A percentile compares a stretch with the other conserved stretches of the same genome.
phyloP scores from a whole-genome alignment of 1,140 invertebrate species.

The Orchestia grillus region DNA sequence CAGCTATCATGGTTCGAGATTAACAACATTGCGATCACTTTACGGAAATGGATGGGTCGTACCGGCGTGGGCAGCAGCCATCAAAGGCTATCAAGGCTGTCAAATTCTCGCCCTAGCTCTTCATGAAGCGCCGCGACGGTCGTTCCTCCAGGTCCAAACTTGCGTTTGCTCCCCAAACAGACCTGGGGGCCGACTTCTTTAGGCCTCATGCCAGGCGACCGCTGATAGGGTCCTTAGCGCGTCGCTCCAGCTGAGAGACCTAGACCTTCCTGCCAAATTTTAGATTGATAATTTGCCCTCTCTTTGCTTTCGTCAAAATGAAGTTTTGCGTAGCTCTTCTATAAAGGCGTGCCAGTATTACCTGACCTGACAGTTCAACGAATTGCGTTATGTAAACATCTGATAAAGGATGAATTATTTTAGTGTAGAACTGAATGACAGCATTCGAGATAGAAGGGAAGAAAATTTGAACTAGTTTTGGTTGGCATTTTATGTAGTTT shows the following conservation, averaged over 20 bases:
- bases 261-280: background rate
- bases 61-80: background rate
- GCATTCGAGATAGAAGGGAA: too few relatives aligned
- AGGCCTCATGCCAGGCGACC: background rate
- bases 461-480: too few relatives aligned
- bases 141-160: background rate
- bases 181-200: background rate
- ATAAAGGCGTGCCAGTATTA: too few relatives aligned
- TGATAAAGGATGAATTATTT: too few relatives aligned
- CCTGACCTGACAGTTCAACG: too few relatives aligned
- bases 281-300: background rate
- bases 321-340: too few relatives aligned
- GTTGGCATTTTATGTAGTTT: too few relatives aligned
- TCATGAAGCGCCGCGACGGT: background rate
- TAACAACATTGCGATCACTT: background rate
- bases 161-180: background rate
- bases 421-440: too few relatives aligned
- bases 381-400: too few relatives aligned
- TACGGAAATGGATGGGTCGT: background rate
- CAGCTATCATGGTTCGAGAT: background rate
- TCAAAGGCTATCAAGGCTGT: background rate
- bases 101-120: background rate
- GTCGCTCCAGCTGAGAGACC: background rate
- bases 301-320: background rate
- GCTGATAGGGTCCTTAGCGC: background rate